Evolutionary conservation across 1,140 invertebrate species (phyloP).

Genomic region (Armadillidium nasatum): DNA sequence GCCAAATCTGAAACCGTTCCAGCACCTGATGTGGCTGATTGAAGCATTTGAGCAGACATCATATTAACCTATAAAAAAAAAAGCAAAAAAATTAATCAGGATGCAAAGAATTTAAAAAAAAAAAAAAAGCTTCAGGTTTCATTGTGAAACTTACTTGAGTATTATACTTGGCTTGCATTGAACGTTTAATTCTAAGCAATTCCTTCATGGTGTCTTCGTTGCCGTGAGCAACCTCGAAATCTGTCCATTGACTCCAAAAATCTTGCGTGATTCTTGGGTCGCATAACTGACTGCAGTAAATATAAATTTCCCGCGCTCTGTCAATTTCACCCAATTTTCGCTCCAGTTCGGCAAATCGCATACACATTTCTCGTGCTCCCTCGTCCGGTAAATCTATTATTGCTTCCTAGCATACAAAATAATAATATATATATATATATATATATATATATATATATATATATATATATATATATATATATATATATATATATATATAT

Average conservation of each 20-base stretch:
- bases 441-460: no score
- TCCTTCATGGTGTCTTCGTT: conserved; percentile 99
- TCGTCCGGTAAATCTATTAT: conserved; percentile 89
- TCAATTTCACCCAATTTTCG: conserved; percentile 97
- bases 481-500: no score
- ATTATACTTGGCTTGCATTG: conserved; percentile 94
- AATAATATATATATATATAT: not conserved
- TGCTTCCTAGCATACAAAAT: conserved; percentile 67
- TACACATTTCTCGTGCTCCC: conserved; percentile 91
- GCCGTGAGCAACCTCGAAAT: conserved; percentile 98
- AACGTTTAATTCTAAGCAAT: conserved; percentile 96
- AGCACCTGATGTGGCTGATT: conserved; percentile 57
- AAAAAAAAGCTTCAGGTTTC: not conserved
- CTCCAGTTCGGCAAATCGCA: conserved; percentile 95
- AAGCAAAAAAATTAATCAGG: not conserved
- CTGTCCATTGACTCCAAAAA: conserved; percentile 99
- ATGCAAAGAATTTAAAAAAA: not conserved
- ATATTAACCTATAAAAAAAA: conserved; percentile 65
- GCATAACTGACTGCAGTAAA: conserved; percentile 97
- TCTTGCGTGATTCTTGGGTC: conserved; percentile 88
- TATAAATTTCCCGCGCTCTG: conserved; percentile 91
- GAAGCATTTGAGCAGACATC: conserved; percentile 94
- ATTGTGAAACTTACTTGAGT: conserved; percentile 64
- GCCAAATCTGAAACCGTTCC: conserved; percentile 62
- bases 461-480: no score